Base-by-base conservation (phyloP, 2,113 vertebrate genomes). In the Chinchilla lanigera region DNA sequence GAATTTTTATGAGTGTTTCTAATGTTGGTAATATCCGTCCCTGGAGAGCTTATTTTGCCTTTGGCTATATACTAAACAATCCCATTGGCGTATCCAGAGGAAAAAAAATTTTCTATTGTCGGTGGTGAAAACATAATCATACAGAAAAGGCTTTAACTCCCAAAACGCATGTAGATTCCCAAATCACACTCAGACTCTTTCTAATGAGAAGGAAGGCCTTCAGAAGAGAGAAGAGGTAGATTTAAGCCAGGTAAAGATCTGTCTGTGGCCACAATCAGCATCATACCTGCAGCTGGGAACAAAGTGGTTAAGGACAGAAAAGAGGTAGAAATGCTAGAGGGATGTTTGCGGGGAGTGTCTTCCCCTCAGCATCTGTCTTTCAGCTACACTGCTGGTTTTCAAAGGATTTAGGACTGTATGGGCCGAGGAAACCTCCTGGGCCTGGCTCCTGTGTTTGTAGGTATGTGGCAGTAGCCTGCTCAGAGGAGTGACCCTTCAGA, bases 11-110 rank as follows among this genome's bases (percentile, higher is more conserved):
- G 28, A 96, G 73, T 82, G 4, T 86, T 86, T 84, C 86, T 96
- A 87, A 90, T 69, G 47, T 41, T 65, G 67, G 20, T 77, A 88
- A 85, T 90, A 38, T 92, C 67, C 63, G 3, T 75, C 78, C 35
- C 85, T 2, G 30, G 81, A 81, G 52, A 94, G 60, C 16, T 90
- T 92, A 81, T 83, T 95, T 97, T 77, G 80, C 63, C 69, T 96
- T 89, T 22, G 30, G 47, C 30, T 38, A 47, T 63, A 24, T 38
- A 86, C 35, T 92, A 73, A 97, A 35, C 33, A 12, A 81, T 81
- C 93, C 65, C 80, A 77, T 13, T 85, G 56, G 90, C 87, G 11
- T 69, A 28, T 93, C 89, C 60, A 92, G 28, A 84, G 60, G 78
- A 78, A 44, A 93, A 81, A 93, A 88, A 56, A 3, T 91, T 86